Base-by-base conservation (phyloP, 2,797 vertebrate species). In the Buphagus erythrorhynchus region DNA sequence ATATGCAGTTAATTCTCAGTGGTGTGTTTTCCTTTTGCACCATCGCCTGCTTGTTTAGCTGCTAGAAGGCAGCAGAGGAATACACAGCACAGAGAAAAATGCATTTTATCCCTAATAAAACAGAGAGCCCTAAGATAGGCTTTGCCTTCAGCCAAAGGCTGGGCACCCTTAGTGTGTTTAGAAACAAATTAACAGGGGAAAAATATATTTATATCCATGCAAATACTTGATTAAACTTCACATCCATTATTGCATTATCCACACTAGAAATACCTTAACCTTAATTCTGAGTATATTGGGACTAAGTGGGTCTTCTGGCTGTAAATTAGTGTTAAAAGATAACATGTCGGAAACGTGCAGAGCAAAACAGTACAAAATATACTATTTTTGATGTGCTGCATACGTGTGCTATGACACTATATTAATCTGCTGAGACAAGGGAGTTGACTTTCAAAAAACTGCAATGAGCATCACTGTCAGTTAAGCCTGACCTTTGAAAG, bases 401-500 rank as follows among this genome's bases (percentile, higher is more conserved):
- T 75, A 62, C 25, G 78, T 92, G 49, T 59, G 66, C 42, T 65
- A 9, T 84, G 86, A 68, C 72, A 89, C 92, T 87, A 54, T 29
- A 52, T 57, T 86, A 83, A 49, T 85, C 48, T 80, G 74, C 69
- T 31, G 71, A 63, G 76, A 96, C 69, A 88, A 90, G 29, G 61
- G 55, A 36, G 55, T 7, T 95, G 94, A 48, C 51, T 83, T 96
- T 68, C 57, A 67, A 35, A 58, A 95, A 76, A 85, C 4, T 77
- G 33, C 85, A 94, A 95, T 73, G 71, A 96, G 91, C 74, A 90
- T 74, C 88, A 76, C 92, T 90, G 95, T 29, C 93, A 93, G 71
- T 93, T 92, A 86, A 84, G 31, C 35, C 24, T 94, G 95, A 97
- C 96, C 96, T 97, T 97, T 97, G 80, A 73, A 96, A 82, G 67